These are phyloP conservation scores for Gadus chalcogrammus DNA, from an alignment of 2,113 vertebrate species.

Conservation along the genomic window DNA sequence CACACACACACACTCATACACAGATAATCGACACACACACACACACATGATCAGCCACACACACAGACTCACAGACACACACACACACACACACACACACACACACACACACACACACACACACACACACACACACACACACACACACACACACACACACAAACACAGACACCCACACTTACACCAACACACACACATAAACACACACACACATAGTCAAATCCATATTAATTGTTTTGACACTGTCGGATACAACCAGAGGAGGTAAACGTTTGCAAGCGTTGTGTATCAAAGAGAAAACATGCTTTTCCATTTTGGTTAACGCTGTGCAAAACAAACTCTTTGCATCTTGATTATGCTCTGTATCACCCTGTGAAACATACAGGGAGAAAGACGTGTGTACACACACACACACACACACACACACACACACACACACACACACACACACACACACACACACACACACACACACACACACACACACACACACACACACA, in stretches of 20 bases:
- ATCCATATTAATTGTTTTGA: not conserved
- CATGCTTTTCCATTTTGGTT: not conserved
- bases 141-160: slow-evolving; percentile 5
- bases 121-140: not conserved
- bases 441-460: too few relatives aligned
- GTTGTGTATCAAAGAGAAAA: too few relatives aligned
- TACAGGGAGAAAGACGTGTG: too few relatives aligned
- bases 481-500: not conserved
- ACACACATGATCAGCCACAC: too few relatives aligned
- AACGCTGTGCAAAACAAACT: not conserved
- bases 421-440: too few relatives aligned
- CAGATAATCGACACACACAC: too few relatives aligned
- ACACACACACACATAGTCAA: not conserved
- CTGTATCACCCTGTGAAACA: not conserved
- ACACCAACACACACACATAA: slow-evolving; percentile 4
- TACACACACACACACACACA: too few relatives aligned
- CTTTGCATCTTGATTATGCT: not conserved
- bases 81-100: slow-evolving; percentile 8
- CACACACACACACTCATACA: too few relatives aligned
- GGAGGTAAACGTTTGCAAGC: not conserved
- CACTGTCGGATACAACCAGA: not conserved
- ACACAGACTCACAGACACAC: too few relatives aligned
- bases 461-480: not conserved
- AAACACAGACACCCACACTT: too few relatives aligned
- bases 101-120: slow-evolving; percentile 3